Evolutionary conservation across 1,140 invertebrate species (phyloP).

Genomic region (Dreissena rostriformis): DNA sequence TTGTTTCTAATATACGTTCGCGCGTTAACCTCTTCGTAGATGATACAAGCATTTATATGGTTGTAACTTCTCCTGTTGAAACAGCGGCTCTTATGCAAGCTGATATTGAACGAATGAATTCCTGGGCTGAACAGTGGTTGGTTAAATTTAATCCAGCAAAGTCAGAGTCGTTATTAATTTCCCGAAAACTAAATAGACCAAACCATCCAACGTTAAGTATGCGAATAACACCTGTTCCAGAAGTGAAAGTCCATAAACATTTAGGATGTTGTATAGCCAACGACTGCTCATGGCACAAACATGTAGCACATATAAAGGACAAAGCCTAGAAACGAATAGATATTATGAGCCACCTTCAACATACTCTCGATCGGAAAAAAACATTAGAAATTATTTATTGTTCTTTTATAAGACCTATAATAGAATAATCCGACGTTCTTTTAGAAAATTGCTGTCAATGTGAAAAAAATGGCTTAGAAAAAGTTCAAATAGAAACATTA

Average conservation of each 20-base stretch:
- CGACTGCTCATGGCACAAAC: neutral
- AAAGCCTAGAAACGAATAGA: slow-evolving; percentile 11
- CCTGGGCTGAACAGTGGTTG: slow-evolving; percentile 28
- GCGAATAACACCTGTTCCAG: neutral
- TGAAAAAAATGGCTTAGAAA: slow-evolving; percentile 21
- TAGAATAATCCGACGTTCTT: slow-evolving; percentile 35
- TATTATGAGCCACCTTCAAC: slow-evolving; percentile 26
- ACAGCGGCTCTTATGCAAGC: neutral
- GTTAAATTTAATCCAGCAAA: slow-evolving; percentile 47
- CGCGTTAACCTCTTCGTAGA: neutral
- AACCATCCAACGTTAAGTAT: neutral
- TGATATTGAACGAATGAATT: neutral
- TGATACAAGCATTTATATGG: slow-evolving; percentile 21
- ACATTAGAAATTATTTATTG: slow-evolving; percentile 34
- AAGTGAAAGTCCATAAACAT: slow-evolving; percentile 23
- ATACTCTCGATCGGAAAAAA: slow-evolving; percentile 9
- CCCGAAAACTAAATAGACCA: neutral
- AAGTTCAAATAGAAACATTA: slow-evolving; percentile 35
- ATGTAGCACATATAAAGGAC: neutral
- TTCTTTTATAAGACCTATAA: slow-evolving; percentile 17
- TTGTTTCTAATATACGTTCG: neutral
- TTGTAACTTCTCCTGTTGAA: neutral
- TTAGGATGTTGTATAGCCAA: neutral
- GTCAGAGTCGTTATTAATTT: slow-evolving; percentile 60
- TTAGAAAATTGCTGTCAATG: slow-evolving; percentile 10